Conservation (phyloP, 2,888 invertebrate species). For the Magallana nippona region DNA sequence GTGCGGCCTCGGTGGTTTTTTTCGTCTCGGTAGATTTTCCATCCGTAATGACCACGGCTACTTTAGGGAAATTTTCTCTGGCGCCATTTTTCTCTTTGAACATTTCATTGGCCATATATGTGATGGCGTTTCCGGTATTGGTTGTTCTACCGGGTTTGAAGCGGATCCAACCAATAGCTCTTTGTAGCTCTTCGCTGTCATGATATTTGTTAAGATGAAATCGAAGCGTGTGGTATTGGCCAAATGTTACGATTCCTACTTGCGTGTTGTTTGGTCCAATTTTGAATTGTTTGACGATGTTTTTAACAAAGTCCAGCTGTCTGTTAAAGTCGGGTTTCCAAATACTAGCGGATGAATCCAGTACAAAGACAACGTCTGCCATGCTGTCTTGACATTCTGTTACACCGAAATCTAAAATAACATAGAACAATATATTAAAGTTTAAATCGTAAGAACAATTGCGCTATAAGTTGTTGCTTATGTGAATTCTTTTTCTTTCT, state of each 20-base stretch:
- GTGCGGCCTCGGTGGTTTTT: slow-evolving; percentile 63
- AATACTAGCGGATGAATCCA: slow-evolving; percentile 72
- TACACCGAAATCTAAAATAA: neutral
- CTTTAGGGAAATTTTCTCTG: slow-evolving; percentile 61
- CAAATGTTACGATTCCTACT: slow-evolving; percentile 68
- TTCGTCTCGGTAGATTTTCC: slow-evolving; percentile 67
- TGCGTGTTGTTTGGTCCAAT: slow-evolving; percentile 57
- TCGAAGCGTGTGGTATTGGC: slow-evolving; percentile 57
- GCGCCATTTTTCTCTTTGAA: slow-evolving; percentile 55
- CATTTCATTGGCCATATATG: slow-evolving; percentile 61
- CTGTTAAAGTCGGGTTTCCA: slow-evolving; percentile 68
- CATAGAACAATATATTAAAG: neutral
- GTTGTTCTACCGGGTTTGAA: slow-evolving; percentile 60
- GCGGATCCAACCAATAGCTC: slow-evolving; percentile 56
- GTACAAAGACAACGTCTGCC: slow-evolving; percentile 67
- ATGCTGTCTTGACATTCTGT: slow-evolving; percentile 16
- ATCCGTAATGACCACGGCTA: slow-evolving; percentile 75
- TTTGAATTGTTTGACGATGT: slow-evolving; percentile 64
- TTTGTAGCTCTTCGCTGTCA: slow-evolving; percentile 49
- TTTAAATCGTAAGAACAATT: too few relatives aligned
- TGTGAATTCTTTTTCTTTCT: too few relatives aligned
- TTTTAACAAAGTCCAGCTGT: slow-evolving; percentile 65
- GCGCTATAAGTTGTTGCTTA: too few relatives aligned
- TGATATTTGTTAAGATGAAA: slow-evolving; percentile 62
- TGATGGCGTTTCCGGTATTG: slow-evolving; percentile 67